Conservation (phyloP, 2,797 vertebrate species). For the Hydrolagus colliei region DNA sequence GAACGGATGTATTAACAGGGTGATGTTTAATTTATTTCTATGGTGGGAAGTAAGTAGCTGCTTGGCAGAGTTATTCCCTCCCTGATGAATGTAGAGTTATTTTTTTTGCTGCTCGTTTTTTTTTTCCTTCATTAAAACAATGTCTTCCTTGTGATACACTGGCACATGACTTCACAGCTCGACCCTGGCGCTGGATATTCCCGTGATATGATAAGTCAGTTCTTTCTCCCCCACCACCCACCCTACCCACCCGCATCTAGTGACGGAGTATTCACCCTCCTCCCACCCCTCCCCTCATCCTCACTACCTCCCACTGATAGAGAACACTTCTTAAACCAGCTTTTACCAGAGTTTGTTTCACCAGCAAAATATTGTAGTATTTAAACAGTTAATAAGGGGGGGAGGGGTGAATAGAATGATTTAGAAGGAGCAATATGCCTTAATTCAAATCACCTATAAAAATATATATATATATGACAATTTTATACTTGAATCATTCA, state of each 20-base stretch:
- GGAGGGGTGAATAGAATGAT: not conserved
- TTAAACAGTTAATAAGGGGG: not conserved
- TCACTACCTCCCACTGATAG: constrained; percentile 1
- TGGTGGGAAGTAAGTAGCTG: not conserved
- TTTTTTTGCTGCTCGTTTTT: constrained; percentile 13
- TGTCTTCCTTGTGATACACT: constrained; percentile 25
- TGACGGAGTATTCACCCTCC: no score
- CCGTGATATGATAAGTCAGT: not conserved
- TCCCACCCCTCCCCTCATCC: not conserved
- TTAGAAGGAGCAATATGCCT: not conserved
- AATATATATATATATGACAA: not conserved
- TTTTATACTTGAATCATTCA: not conserved
- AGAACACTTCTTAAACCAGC: not conserved
- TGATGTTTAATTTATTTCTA: constrained; percentile 21
- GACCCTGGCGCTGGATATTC: constrained; percentile 1
- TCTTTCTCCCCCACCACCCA: not conserved
- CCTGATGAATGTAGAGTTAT: constrained; percentile 18
- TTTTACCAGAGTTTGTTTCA: not conserved
- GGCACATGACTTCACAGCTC: constrained; percentile 6
- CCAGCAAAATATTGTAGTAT: not conserved
- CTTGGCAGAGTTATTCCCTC: constrained; percentile 12
- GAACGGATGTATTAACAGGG: constrained; percentile 17
- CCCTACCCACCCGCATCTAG: no score
- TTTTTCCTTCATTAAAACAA: not conserved
- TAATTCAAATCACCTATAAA: not conserved